phyloP scores from a whole-genome alignment of 2,888 invertebrate species.

The Cataglyphis altisquamis region DNA sequence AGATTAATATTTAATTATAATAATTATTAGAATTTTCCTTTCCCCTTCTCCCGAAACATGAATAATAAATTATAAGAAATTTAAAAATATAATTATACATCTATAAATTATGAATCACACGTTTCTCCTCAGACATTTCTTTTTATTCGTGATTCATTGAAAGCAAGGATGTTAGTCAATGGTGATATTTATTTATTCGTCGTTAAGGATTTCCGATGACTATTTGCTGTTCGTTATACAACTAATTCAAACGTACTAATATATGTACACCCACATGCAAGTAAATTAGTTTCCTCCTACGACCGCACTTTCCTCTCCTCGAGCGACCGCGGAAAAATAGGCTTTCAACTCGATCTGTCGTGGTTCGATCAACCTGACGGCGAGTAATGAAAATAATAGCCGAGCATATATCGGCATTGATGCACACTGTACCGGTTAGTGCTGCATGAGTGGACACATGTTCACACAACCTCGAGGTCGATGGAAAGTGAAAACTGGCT shows the following conservation, averaged over 20 bases:
- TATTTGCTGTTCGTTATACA: not conserved
- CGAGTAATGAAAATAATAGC: slow-evolving; percentile 54
- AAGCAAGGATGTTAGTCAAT: not conserved
- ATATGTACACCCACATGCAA: not conserved
- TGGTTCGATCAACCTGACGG: slow-evolving; percentile 24
- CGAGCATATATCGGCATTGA: slow-evolving; percentile 8
- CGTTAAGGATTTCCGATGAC: not conserved
- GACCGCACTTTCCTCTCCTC: slow-evolving; percentile 66
- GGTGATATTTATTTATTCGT: not conserved
- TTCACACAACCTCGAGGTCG: slow-evolving; percentile 50
- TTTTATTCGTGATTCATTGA: not conserved
- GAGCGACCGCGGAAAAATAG: slow-evolving; percentile 58
- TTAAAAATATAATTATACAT: not conserved
- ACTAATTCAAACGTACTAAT: not conserved
- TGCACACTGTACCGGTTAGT: slow-evolving; percentile 1
- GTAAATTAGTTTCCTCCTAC: slow-evolving; percentile 69
- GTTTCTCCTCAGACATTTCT: not conserved
- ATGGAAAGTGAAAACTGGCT: slow-evolving; percentile 72
- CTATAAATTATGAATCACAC: not conserved
- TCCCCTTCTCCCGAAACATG: not conserved
- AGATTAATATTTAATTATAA: not conserved
- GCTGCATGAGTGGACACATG: slow-evolving; percentile 29
- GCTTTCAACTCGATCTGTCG: slow-evolving; percentile 61
- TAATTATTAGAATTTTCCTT: not conserved
- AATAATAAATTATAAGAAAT: not conserved